These are phyloP conservation scores for Phaonia tiefii DNA, from an alignment of 2,888 invertebrate species.

Conservation along the genomic window DNA sequence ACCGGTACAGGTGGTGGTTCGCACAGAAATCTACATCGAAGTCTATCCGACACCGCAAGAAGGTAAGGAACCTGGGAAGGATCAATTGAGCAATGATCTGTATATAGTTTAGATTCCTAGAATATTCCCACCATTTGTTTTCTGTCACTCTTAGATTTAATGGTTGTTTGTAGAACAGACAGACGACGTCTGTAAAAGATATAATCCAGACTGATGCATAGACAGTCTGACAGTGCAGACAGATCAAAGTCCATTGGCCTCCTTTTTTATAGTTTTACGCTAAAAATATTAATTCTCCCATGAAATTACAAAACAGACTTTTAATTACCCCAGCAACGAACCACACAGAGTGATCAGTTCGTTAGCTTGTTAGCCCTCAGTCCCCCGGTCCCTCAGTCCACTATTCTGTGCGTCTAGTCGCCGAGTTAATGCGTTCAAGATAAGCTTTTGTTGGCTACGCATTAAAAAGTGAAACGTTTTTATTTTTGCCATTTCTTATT, in stretches of 20 bases:
- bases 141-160: slow-evolving; percentile 8
- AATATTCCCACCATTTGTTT: neutral
- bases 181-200: slow-evolving; percentile 14
- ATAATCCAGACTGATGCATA: neutral
- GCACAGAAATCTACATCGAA: slow-evolving; percentile 74
- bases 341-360: slow-evolving; percentile 3
- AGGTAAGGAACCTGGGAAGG: slow-evolving; percentile 74
- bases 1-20: slow-evolving; percentile 55
- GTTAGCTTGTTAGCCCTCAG: too few species aligned
- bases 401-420: too few species aligned
- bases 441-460: slow-evolving; percentile 9
- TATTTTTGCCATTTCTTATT: slow-evolving; percentile 11
- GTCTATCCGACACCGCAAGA: slow-evolving; percentile 78
- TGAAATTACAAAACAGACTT: slow-evolving; percentile 65
- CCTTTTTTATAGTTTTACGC: slow-evolving; percentile 31
- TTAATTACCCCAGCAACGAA: slow-evolving; percentile 60
- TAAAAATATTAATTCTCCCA: slow-evolving; percentile 62
- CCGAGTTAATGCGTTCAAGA: neutral
- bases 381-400: too few species aligned
- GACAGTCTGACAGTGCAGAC: neutral
- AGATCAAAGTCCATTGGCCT: slow-evolving; percentile 55
- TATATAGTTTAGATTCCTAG: neutral
- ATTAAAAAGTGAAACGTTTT: neutral
- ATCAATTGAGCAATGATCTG: too few species aligned
- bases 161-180: neutral